Evolutionary conservation across 2,797 vertebrate genomes (phyloP).

Genomic region (Pseudochaenichthys georgianus): DNA sequence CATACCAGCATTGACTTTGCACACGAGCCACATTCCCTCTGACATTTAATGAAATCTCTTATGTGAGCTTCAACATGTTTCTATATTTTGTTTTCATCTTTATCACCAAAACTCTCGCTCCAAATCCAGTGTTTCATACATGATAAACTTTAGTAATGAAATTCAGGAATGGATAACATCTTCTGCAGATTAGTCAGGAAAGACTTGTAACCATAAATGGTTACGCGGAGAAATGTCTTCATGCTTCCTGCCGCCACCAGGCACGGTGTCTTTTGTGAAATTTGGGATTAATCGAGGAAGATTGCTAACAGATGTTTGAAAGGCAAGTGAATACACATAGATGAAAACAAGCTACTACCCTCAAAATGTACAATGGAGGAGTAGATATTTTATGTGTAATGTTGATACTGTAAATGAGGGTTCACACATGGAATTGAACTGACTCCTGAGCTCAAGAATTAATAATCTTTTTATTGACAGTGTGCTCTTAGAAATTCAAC

Average conservation of each 20-base stretch:
- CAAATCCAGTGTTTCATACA: not conserved
- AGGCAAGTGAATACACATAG: slow-evolving; percentile 35
- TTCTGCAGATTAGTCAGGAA: slow-evolving; percentile 47
- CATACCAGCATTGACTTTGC: not conserved
- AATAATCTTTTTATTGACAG: not conserved
- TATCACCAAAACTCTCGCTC: not conserved
- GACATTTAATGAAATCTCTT: not conserved
- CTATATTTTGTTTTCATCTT: slow-evolving; percentile 27
- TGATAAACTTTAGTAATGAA: slow-evolving; percentile 21
- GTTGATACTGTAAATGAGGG: not conserved
- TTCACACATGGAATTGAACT: not conserved
- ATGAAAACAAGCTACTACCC: slow-evolving; percentile 31
- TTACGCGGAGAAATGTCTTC: slow-evolving; percentile 20
- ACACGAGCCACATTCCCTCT: not conserved
- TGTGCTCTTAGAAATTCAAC: not conserved
- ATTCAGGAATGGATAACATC: slow-evolving; percentile 54
- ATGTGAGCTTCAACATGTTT: not conserved
- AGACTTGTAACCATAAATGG: slow-evolving; percentile 64
- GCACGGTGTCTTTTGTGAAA: slow-evolving; percentile 37
- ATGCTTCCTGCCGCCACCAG: slow-evolving; percentile 41
- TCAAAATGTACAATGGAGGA: not conserved
- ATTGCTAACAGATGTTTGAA: slow-evolving; percentile 65
- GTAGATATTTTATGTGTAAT: not conserved
- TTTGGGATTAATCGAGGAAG: slow-evolving; percentile 67
- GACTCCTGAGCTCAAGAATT: too few species aligned